A percentile compares a stretch with the other conserved stretches of the same genome.
phyloP scores from a whole-genome alignment of 2,888 invertebrate species.

The Volucella inanis region DNA sequence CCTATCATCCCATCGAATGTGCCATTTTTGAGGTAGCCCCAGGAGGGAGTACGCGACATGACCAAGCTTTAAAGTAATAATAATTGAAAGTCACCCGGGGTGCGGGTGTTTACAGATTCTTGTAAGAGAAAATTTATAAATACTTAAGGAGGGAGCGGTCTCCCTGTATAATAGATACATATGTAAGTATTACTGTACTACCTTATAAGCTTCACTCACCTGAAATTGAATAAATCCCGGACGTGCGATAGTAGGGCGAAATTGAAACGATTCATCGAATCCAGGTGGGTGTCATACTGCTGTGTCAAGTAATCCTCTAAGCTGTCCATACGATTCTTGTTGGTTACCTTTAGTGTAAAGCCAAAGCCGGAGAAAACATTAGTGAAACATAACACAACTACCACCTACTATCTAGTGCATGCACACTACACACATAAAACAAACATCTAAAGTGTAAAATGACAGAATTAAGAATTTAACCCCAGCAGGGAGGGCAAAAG shows the following conservation, averaged over 20 bases:
- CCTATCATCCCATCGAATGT: conserved; percentile 87
- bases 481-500: conserved; percentile 45
- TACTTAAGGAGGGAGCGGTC: conserved; percentile 31
- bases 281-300: conserved; percentile 84
- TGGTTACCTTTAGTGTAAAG: conserved; percentile 80
- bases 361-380: conserved; percentile 28
- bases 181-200: conserved; percentile 9
- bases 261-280: conserved; percentile 87
- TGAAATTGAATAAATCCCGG: conserved; percentile 87
- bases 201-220: conserved; percentile 82
- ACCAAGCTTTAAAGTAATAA: conserved; percentile 77
- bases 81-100: conserved; percentile 62
- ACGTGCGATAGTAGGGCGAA: conserved; percentile 85
- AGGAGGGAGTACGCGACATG: conserved; percentile 84
- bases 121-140: conserved; percentile 64
- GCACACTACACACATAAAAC: conserved; percentile 45
- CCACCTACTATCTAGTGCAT: not conserved
- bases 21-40: conserved; percentile 86
- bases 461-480: conserved; percentile 73
- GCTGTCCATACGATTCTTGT: conserved; percentile 81
- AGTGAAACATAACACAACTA: conserved; percentile 42
- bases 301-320: conserved; percentile 84
- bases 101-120: not conserved
- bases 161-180: conserved; percentile 1
- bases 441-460: conserved; percentile 61